Evolutionary conservation across 2,113 vertebrate species (phyloP).

Genomic region (Diphyllodes magnificus): DNA sequence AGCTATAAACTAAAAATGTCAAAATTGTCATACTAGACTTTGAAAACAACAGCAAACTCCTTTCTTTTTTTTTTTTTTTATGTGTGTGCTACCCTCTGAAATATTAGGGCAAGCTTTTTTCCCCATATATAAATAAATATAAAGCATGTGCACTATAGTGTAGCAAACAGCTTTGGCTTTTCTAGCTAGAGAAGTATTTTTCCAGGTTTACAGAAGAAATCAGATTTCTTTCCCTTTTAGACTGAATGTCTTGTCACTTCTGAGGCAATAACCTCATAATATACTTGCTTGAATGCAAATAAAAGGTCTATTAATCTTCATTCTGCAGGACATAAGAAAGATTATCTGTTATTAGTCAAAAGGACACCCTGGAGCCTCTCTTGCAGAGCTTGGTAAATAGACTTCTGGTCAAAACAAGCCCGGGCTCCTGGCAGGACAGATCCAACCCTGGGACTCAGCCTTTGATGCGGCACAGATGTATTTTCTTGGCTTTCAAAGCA

Average conservation of each 20-base stretch:
- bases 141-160: not conserved
- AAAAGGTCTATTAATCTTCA: constrained; percentile 33
- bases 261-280: not conserved
- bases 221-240: not conserved
- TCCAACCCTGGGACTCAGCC: not conserved
- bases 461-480: not conserved
- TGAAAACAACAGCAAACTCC: not conserved
- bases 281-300: not conserved
- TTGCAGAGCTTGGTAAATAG: not conserved
- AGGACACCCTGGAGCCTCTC: not conserved
- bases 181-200: not conserved
- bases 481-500: not conserved
- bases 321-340: not conserved
- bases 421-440: not conserved
- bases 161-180: not conserved
- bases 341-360: not conserved
- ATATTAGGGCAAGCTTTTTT: not conserved
- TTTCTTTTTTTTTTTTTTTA: not conserved
- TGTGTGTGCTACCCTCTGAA: not conserved
- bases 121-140: not conserved
- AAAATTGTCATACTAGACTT: not conserved
- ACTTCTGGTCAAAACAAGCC: not conserved
- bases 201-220: not conserved
- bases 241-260: not conserved
- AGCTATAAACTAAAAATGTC: not conserved